Base-by-base conservation (phyloP, 2,113 vertebrate genomes). In the Callopanchax toddi region DNA sequence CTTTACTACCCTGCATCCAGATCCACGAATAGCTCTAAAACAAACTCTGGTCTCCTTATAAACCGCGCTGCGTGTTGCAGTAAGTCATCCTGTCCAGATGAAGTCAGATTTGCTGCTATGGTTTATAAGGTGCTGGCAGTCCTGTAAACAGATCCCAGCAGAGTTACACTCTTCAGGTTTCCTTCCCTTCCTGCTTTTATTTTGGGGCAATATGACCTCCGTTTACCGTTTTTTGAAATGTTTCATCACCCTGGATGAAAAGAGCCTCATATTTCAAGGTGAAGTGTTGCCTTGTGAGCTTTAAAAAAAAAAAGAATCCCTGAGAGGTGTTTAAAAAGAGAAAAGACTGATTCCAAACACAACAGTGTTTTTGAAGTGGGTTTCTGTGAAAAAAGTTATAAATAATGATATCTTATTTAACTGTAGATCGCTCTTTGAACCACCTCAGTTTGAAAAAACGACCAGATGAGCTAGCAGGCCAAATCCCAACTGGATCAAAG, bases 51-150 rank as follows among this genome's bases (percentile, higher is more conserved):
- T 55, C 67, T 37, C 49, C 36, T 61, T 53, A 48, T 62, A 73
- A 79, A 74, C 79, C 25, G 53, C 76, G 7, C 17, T 63, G 44
- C 63, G 36, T 48, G 48, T 79, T 34, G 46, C 79, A 58, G 74
- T 86, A 72, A 80, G 81, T 86, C 84, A 86, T 63, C 23, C 60
- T 18, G 59, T 87, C 82, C 77, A 72, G 36, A 70, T 74, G 66
- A 74, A 72, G 76, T 86, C 76, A 77, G 58, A 87, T 79, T 60
- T 82, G 74, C 72, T 32, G 48, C 75, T 36, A 11, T 15, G 64
- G 83, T 92, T 91, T 89, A 91, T 74, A 88, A 60, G 70, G 46
- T 45, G 37, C 71, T 86, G 87, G 60, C 85, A 79, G 79, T 62
- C 61, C 45, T 86, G 86, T 91, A 91, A 91, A 89, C 85, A 67